A percentile compares a stretch with the other conserved stretches of the same genome.
These are phyloP conservation scores for Corvus moneduloides DNA, from an alignment of 2,113 vertebrate species.

Conservation along the genomic window DNA sequence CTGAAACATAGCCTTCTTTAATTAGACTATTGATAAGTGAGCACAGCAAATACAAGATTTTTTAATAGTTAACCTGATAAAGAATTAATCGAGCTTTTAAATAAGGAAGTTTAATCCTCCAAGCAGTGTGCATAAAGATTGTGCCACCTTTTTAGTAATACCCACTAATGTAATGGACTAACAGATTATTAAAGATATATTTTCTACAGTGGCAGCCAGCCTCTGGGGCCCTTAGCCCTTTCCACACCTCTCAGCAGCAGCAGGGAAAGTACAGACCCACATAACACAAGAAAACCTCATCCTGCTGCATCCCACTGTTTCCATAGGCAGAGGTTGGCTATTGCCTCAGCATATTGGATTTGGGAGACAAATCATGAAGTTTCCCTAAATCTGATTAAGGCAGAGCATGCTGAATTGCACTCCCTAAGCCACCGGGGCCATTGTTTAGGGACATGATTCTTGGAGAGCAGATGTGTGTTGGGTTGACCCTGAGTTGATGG, in stretches of 20 bases:
- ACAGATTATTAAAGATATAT: neutral
- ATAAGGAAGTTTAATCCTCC: neutral
- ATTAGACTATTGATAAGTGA: conserved; percentile 36
- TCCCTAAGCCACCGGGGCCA: neutral
- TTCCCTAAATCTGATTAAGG: neutral
- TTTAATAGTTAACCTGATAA: conserved; percentile 40
- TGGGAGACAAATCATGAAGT: neutral
- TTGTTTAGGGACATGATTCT: neutral
- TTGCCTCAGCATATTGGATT: neutral
- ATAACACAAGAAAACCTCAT: fast-evolving
- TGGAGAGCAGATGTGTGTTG: neutral
- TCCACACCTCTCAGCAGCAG: neutral
- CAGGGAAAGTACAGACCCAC: neutral
- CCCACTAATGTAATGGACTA: neutral
- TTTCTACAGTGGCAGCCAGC: neutral
- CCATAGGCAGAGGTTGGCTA: neutral
- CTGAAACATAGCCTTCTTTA: conserved; percentile 27
- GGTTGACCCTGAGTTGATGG: too few species aligned
- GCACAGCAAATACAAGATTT: neutral
- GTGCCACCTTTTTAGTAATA: neutral
- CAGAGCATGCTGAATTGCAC: neutral
- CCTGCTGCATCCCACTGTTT: neutral
- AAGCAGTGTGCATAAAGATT: neutral
- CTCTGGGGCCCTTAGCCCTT: neutral
- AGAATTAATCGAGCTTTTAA: conserved; percentile 25